A percentile compares a stretch with the other conserved stretches of the same genome.
Conservation (phyloP, 2,888 invertebrate genomes). For the Chalcosyrphus nemorum region DNA sequence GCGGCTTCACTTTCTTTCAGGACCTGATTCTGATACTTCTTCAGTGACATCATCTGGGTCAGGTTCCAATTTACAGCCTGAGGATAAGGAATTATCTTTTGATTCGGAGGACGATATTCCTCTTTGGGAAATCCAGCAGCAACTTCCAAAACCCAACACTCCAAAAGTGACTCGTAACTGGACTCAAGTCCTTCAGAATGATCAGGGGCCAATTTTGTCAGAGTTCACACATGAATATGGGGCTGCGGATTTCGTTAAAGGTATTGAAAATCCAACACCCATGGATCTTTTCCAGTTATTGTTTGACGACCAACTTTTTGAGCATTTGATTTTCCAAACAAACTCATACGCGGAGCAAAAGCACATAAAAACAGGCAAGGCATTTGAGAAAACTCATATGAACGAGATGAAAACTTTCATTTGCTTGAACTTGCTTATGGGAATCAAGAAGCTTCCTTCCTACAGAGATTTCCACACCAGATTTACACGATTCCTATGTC, state of each 20-base stretch:
- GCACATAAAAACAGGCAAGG: background rate
- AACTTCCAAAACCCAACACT: background rate
- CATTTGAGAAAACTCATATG: background rate
- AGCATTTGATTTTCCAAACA: background rate
- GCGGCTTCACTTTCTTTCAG: background rate
- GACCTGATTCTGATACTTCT: background rate
- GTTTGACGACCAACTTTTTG: background rate
- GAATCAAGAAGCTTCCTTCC: slow-evolving; percentile 6
- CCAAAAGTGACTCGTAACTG: background rate
- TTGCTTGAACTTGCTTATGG: background rate
- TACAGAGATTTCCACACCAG: background rate
- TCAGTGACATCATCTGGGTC: background rate
- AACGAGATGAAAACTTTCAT: slow-evolving; percentile 2
- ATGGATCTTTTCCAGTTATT: slow-evolving; percentile 3
- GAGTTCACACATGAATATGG: background rate
- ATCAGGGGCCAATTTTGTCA: background rate
- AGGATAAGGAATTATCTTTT: background rate
- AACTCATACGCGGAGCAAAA: background rate
- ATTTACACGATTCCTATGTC: background rate
- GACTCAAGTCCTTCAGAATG: background rate
- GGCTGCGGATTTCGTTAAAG: background rate
- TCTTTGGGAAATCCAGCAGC: background rate
- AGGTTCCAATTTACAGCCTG: background rate
- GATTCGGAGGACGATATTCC: background rate
- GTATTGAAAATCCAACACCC: background rate